These are phyloP conservation scores for Leptothorax acervorum DNA, from an alignment of 2,888 invertebrate genomes.

Conservation along the genomic window DNA sequence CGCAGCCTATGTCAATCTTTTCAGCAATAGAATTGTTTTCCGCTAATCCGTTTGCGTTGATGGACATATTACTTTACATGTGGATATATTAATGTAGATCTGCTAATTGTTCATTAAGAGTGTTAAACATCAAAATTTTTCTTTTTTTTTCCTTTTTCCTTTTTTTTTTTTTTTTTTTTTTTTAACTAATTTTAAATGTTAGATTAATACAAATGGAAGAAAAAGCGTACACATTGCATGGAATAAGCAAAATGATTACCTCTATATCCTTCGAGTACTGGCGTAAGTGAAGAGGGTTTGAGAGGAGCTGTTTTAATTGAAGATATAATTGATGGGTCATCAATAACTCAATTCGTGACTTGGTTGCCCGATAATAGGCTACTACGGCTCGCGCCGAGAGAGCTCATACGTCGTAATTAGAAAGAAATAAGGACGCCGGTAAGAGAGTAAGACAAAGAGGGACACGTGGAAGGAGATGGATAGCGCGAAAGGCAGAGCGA, in stretches of 20 bases:
- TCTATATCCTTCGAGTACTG: background rate
- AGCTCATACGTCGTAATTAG: constrained; percentile 56
- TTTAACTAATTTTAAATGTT: too few species aligned
- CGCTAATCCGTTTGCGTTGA: background rate
- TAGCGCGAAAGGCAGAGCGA: constrained; percentile 33
- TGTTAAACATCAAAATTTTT: background rate
- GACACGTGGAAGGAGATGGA: background rate
- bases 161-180: background rate
- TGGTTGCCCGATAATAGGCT: background rate
- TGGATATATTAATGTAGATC: background rate
- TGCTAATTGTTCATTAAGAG: background rate
- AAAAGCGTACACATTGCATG: background rate
- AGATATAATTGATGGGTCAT: constrained; percentile 46
- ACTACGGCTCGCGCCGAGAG: constrained; percentile 11
- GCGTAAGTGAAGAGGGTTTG: background rate
- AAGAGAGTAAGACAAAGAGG: constrained; percentile 26
- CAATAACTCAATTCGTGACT: constrained; percentile 20
- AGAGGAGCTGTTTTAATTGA: constrained; percentile 38
- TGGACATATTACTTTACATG: background rate
- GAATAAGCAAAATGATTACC: background rate
- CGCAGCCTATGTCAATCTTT: constrained; percentile 8
- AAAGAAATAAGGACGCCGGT: constrained; percentile 6
- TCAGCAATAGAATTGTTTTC: constrained; percentile 7
- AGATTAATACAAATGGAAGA: background rate
- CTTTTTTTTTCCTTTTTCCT: background rate